These are phyloP conservation scores for Cylloceria caligata DNA, from an alignment of 2,888 invertebrate genomes.

Conservation along the genomic window DNA sequence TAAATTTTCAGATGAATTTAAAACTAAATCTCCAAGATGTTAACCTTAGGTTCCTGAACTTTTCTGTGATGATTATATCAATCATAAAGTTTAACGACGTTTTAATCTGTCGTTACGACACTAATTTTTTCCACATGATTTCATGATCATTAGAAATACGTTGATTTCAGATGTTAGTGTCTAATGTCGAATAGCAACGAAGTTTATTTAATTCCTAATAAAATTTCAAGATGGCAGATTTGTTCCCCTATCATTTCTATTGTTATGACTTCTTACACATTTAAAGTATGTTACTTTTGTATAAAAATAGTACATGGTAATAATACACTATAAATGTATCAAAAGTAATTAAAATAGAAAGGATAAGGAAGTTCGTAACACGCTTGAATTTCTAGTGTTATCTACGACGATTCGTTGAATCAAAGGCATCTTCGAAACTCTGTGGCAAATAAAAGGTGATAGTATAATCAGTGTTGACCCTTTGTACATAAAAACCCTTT, in stretches of 20 bases:
- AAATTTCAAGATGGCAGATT: not conserved
- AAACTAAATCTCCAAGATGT: not conserved
- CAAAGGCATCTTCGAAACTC: too few species aligned
- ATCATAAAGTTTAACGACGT: slow-evolving; percentile 17
- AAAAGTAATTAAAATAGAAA: too few species aligned
- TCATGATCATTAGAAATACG: not conserved
- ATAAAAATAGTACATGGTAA: too few species aligned
- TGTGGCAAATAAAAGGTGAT: too few species aligned
- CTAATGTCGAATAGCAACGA: not conserved
- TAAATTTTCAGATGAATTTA: not conserved
- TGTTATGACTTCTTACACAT: not conserved
- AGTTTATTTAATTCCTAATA: not conserved
- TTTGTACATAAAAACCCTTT: too few species aligned
- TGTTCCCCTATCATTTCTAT: not conserved
- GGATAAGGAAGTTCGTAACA: too few species aligned
- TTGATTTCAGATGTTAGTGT: not conserved
- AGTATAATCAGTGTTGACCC: too few species aligned
- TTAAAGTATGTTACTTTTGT: too few species aligned
- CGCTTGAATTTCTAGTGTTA: too few species aligned
- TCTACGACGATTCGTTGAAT: too few species aligned
- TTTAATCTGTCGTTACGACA: not conserved
- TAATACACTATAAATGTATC: too few species aligned
- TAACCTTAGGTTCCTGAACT: slow-evolving; percentile 37
- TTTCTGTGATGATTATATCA: slow-evolving; percentile 21
- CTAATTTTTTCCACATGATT: not conserved